Evolutionary conservation across 2,113 vertebrate genomes (phyloP), one percentile per base, ranked within the genome.

Genomic region (Pitta sordida): DNA sequence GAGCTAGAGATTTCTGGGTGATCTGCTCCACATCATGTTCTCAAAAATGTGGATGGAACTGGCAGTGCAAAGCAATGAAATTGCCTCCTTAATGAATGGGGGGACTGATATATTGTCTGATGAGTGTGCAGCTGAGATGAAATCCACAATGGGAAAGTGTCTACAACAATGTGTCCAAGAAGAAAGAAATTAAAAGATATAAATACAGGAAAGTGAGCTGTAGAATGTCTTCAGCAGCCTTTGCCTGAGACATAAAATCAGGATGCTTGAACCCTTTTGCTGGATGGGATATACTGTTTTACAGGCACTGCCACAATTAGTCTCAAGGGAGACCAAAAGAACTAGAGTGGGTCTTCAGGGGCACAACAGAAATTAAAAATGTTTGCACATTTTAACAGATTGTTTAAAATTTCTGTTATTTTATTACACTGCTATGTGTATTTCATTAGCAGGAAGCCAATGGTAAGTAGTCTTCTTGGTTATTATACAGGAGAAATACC

Each of bases 1-100:
- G 36, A 92, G 68, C 18, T 3, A 10, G 49, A 70, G 34, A 59
- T 59, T 91, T 69, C 75, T 87, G 78, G 87, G 75, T 85, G 77
- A 77, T 86, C 46, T 94, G 36, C 43, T 92, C 46, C 71, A 77
- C n/a, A 80, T n/a, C 1, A 1, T 63, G 27, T 75, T 91, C 65
- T 83, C 7, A 6, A 69, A 91, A 83, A 53, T 32, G 70, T 59
- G 70, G 67, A 67, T 55, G 51, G 77, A 92, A 59, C 51, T 36
- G 56, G 27, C 0, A 1, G 32, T 13, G 49, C 69, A 74, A 88
- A 60, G 65, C 53, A 93, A 80, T 51, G 20, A 88, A 88, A 88
- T 73, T 32, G 46, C 58, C 63, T 85, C 34, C 36, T 44, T 46
- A 74, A 43, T 29, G 41, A 87, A n/a, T 20, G 19, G 5, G 23